Evolutionary conservation across 2,888 invertebrate genomes (phyloP).

Genomic region (Diogma glabrata): DNA sequence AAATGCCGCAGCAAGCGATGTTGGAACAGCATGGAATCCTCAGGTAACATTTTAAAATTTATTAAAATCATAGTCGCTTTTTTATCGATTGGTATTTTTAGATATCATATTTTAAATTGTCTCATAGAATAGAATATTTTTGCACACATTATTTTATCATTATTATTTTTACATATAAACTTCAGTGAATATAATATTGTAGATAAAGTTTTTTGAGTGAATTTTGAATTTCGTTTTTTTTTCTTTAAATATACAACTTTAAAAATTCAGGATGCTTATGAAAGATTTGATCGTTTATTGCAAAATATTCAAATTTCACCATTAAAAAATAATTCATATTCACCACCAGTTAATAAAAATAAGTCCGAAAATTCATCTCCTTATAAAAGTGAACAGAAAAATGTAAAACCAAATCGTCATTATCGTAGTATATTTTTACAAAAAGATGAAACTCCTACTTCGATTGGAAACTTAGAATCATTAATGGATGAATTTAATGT

Average conservation of each 20-base stretch:
- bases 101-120: too few relatives aligned
- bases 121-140: too few relatives aligned
- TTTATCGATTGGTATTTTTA: not conserved
- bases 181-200: not conserved
- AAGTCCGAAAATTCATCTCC: not conserved
- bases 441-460: not conserved
- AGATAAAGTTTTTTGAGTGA: not conserved
- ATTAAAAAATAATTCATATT: slow-evolving; percentile 1
- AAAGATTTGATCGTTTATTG: slow-evolving; percentile 17
- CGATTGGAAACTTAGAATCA: not conserved
- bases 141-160: not conserved
- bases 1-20: not conserved
- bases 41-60: not conserved
- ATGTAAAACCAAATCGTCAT: slow-evolving; percentile 3
- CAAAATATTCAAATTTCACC: slow-evolving; percentile 18
- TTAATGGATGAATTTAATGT: not conserved
- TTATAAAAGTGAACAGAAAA: not conserved
- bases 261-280: slow-evolving; percentile 14
- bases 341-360: not conserved
- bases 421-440: not conserved
- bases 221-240: slow-evolving; percentile 13
- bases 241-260: slow-evolving; percentile 10
- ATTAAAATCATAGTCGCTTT: not conserved
- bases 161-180: slow-evolving; percentile 3
- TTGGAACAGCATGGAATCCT: slow-evolving; percentile 3